Evolutionary conservation across 1,140 invertebrate species (phyloP).

Genomic region (Glomeris maerens): DNA sequence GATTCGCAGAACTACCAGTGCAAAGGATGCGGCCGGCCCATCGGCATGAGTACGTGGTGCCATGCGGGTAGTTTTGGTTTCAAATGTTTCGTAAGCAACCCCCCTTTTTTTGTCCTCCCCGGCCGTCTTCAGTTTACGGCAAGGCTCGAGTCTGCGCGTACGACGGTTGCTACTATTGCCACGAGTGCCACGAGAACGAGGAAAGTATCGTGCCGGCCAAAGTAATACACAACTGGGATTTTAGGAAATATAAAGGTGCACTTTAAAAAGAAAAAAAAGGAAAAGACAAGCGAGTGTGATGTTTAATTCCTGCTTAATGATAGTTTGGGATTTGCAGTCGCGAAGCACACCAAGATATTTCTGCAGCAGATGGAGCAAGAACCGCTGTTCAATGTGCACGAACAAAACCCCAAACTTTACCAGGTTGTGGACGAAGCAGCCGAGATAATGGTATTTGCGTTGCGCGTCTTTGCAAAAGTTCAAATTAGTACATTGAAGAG

Average conservation of each 20-base stretch:
- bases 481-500: no score
- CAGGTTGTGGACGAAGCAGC: slow-evolving; percentile 57
- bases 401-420: slow-evolving; percentile 64
- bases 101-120: no score
- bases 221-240: slow-evolving; percentile 89
- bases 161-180: slow-evolving; percentile 74
- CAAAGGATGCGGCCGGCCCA: slow-evolving; percentile 52
- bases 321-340: slow-evolving; percentile 13
- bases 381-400: slow-evolving; percentile 59
- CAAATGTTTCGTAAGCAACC: no score
- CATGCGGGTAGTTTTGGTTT: not conserved
- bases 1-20: slow-evolving; percentile 79
- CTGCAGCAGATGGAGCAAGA: slow-evolving; percentile 58
- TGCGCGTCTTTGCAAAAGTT: no score
- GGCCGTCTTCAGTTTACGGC: slow-evolving; percentile 43
- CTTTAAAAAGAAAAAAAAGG: no score
- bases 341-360: slow-evolving; percentile 36
- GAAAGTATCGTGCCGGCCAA: slow-evolving; percentile 69
- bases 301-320: slow-evolving; percentile 7
- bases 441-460: slow-evolving; percentile 42
- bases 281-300: slow-evolving; percentile 4
- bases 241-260: slow-evolving; percentile 57
- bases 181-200: slow-evolving; percentile 66
- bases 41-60: slow-evolving; percentile 48
- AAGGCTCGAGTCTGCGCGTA: slow-evolving; percentile 54